Percentiles rank a stretch among this genome's conserved stretches.
phyloP scores from a whole-genome alignment of 2,888 invertebrate species.

The Thecophora atra region DNA sequence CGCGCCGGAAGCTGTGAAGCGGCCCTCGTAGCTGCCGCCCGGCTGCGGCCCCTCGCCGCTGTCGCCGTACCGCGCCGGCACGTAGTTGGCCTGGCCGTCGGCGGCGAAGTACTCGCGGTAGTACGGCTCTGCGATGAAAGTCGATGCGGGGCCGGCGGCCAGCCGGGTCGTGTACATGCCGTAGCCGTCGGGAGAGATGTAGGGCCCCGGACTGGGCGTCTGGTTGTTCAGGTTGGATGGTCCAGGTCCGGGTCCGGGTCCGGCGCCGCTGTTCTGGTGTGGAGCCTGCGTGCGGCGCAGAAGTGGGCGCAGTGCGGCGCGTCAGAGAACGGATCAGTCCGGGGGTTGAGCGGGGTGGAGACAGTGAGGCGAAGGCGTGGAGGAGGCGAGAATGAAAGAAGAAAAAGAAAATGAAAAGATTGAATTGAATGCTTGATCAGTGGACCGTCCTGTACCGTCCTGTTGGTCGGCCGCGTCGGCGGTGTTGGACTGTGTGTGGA shows the following conservation, averaged over 20 bases:
- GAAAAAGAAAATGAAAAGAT: conserved; percentile 38
- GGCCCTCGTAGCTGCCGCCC: conserved; percentile 63
- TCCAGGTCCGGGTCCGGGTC: conserved; percentile 44
- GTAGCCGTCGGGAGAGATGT: conserved; percentile 64
- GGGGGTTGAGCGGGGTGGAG: conserved; percentile 22
- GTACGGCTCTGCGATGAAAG: conserved; percentile 79
- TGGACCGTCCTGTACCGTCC: conserved; percentile 27
- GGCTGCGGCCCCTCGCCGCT: conserved; percentile 63
- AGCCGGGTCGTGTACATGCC: conserved; percentile 65
- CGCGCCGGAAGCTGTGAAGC: conserved; percentile 60
- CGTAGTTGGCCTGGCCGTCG: conserved; percentile 66
- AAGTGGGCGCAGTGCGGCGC: not conserved
- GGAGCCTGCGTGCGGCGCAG: conserved; percentile 52
- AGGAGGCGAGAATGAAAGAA: conserved; percentile 33
- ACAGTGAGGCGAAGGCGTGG: conserved; percentile 32
- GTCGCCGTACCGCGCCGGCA: conserved; percentile 63
- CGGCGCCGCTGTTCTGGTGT: conserved; percentile 54
- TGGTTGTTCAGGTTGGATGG: conserved; percentile 62
- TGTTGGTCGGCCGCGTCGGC: not conserved
- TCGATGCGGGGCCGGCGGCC: conserved; percentile 61
- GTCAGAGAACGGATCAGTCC: conserved; percentile 21
- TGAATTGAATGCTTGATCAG: conserved; percentile 34
- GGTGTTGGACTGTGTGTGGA: conserved; percentile 29
- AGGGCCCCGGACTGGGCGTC: conserved; percentile 66
- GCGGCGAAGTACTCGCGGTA: conserved; percentile 80